Evolutionary conservation across 2,113 vertebrate species (phyloP).

Genomic region (Chloebia gouldiae): DNA sequence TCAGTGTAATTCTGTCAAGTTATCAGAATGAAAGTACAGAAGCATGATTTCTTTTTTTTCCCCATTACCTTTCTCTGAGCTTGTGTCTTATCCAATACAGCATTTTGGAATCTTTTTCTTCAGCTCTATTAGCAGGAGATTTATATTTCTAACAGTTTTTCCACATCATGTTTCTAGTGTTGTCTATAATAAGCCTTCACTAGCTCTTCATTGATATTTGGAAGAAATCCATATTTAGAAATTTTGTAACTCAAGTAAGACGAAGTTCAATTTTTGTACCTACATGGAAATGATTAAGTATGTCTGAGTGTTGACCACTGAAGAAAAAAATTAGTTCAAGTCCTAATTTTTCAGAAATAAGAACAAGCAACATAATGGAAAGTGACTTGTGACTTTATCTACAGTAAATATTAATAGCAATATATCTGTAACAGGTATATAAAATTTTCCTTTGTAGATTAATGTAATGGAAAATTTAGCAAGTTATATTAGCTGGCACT

Average conservation of each 20-base stretch:
- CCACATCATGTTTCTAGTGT: background rate
- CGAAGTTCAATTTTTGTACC: background rate
- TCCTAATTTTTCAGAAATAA: background rate
- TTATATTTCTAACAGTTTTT: background rate
- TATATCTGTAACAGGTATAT: background rate
- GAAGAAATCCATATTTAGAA: background rate
- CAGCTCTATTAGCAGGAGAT: background rate
- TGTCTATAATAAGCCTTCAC: background rate
- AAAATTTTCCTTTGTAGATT: conserved; percentile 5
- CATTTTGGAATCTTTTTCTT: background rate
- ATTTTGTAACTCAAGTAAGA: background rate
- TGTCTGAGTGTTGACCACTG: background rate
- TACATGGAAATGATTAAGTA: background rate
- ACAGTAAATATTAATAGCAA: conserved; percentile 19
- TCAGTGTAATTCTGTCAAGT: background rate
- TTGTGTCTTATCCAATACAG: background rate
- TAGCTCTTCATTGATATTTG: background rate
- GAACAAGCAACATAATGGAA: background rate
- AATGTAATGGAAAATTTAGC: conserved; percentile 40
- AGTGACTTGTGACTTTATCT: background rate
- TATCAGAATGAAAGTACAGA: background rate
- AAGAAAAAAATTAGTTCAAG: background rate
- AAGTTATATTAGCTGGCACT: conserved; percentile 42
- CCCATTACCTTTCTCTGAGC: background rate
- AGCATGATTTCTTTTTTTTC: background rate